Evolutionary conservation across 2,888 invertebrate species (phyloP).

Genomic region (Lymantria monacha): DNA sequence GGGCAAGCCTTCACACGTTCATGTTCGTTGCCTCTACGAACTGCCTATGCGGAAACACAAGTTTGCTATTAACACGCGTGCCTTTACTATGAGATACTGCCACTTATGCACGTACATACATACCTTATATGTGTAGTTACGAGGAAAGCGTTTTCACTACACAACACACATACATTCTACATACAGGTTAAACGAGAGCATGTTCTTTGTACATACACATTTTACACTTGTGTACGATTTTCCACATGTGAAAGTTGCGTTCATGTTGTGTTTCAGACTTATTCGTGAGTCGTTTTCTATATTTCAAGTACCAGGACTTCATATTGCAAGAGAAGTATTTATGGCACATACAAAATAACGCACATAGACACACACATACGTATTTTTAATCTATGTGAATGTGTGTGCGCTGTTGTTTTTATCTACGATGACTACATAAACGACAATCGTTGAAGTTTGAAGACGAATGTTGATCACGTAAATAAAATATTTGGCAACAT

Average conservation of each 20-base stretch:
- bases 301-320: slow-evolving; percentile 65
- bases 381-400: slow-evolving; percentile 20
- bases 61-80: slow-evolving; percentile 79
- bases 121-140: slow-evolving; percentile 46
- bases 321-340: slow-evolving; percentile 43
- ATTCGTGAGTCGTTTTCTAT: slow-evolving; percentile 71
- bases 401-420: slow-evolving; percentile 47
- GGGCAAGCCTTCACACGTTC: slow-evolving; percentile 64
- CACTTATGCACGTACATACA: slow-evolving; percentile 63
- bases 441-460: neutral
- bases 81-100: slow-evolving; percentile 77
- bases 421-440: slow-evolving; percentile 26
- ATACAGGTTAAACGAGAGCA: slow-evolving; percentile 46
- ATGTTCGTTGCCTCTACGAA: slow-evolving; percentile 70
- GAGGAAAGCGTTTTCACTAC: slow-evolving; percentile 69
- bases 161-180: slow-evolving; percentile 43
- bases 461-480: neutral
- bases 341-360: slow-evolving; percentile 38
- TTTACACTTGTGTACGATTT: slow-evolving; percentile 60
- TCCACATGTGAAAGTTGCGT: slow-evolving; percentile 60
- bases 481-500: slow-evolving; percentile 14
- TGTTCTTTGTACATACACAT: slow-evolving; percentile 49
- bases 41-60: slow-evolving; percentile 79
- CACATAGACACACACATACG: slow-evolving; percentile 46
- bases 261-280: slow-evolving; percentile 61